These are phyloP conservation scores for Galaxea fascicularis DNA, from an alignment of 92 coral and sea anemone species.

Conservation along the genomic window DNA sequence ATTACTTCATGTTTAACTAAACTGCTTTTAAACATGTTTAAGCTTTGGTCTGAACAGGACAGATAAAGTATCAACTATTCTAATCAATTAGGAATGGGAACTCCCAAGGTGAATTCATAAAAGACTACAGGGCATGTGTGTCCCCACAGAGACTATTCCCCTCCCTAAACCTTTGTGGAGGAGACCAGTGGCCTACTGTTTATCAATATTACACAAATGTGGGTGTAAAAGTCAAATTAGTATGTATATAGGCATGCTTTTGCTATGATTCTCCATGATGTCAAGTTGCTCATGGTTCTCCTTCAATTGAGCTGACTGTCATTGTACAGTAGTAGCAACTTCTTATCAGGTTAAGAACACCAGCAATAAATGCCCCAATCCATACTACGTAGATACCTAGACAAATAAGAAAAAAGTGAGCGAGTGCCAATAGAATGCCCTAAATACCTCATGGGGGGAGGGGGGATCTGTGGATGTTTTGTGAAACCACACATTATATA, in stretches of 20 bases:
- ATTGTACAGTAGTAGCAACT: constrained; percentile 98
- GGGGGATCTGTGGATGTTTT: too few relatives aligned
- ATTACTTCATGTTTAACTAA: too few relatives aligned
- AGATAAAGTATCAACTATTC: too few relatives aligned
- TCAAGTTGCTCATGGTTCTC: constrained; percentile 46
- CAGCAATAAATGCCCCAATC: constrained; percentile 99
- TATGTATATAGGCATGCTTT: constrained; percentile 8
- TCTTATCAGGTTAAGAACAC: constrained; percentile 92
- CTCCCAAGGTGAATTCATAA: too few relatives aligned
- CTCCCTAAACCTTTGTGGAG: neutral
- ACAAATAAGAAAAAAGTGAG: neutral
- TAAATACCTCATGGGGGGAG: neutral
- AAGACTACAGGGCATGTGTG: too few relatives aligned
- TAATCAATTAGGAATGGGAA: too few relatives aligned
- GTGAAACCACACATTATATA: too few relatives aligned
- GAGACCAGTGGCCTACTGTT: neutral
- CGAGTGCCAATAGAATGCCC: too few relatives aligned
- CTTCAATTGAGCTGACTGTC: constrained; percentile 95
- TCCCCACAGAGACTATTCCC: neutral
- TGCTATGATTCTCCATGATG: neutral
- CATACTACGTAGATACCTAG: constrained; percentile 97
- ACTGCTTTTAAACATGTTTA: too few relatives aligned
- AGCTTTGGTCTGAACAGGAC: too few relatives aligned
- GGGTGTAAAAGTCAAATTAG: neutral
- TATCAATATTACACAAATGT: too few relatives aligned